Percentiles rank a stretch among this genome's conserved stretches.
phyloP scores from a whole-genome alignment of 2,113 vertebrate species.

The Rafetus swinhoei region DNA sequence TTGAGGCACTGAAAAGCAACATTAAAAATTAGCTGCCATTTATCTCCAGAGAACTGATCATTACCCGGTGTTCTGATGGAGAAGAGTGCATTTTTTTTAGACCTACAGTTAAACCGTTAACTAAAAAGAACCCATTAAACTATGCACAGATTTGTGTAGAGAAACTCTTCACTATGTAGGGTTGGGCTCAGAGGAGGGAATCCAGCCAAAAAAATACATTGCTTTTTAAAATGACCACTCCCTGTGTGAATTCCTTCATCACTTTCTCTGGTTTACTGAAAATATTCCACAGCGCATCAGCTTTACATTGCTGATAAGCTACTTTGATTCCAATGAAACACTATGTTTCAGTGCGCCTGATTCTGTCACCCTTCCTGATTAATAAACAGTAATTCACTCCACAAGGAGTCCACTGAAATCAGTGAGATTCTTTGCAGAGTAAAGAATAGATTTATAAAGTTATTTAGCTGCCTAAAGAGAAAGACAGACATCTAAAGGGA shows the following conservation, averaged over 20 bases:
- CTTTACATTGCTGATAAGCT: neutral
- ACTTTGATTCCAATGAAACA: neutral
- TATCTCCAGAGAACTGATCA: neutral
- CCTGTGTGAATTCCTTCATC: neutral
- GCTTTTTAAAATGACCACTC: neutral
- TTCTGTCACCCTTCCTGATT: neutral
- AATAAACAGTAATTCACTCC: neutral
- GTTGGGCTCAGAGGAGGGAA: neutral
- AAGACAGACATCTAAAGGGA: neutral
- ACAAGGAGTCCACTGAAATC: neutral
- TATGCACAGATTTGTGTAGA: neutral
- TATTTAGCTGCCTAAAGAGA: neutral
- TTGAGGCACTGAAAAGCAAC: neutral
- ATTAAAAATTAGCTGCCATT: neutral
- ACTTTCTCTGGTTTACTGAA: neutral
- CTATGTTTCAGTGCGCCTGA: neutral
- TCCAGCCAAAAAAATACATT: neutral
- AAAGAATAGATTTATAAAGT: neutral
- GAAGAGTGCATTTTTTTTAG: rapidly evolving
- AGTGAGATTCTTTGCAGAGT: neutral
- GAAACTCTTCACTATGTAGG: neutral
- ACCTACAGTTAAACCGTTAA: neutral
- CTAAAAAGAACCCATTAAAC: neutral
- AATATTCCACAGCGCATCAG: neutral
- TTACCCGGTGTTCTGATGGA: neutral